A percentile compares a stretch with the other conserved stretches of the same genome.
phyloP scores from a whole-genome alignment of 1,140 invertebrate species.

The Caerostris darwini region DNA sequence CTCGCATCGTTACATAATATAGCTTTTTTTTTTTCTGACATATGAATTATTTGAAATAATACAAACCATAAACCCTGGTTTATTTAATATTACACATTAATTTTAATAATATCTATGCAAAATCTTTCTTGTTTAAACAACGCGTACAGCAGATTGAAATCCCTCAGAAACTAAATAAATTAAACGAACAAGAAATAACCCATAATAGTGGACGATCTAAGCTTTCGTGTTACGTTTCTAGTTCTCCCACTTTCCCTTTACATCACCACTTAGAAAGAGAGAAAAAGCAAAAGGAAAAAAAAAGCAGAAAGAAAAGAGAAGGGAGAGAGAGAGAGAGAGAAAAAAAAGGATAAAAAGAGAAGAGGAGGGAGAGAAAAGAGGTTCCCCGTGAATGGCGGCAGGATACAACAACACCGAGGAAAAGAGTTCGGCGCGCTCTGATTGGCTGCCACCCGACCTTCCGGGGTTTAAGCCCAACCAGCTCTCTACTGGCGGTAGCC shows the following conservation, averaged over 20 bases:
- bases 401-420: constrained; percentile 72
- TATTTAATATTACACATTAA: too few relatives aligned
- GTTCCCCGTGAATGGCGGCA: constrained; percentile 74
- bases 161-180: constrained; percentile 9
- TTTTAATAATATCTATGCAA: too few relatives aligned
- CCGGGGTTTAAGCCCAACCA: constrained; percentile 75
- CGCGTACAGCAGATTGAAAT: not conserved
- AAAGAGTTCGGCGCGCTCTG: constrained; percentile 73
- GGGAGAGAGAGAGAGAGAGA: constrained; percentile 40
- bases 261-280: not conserved
- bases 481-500: constrained; percentile 53
- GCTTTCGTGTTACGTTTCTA: constrained; percentile 9
- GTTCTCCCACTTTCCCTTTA: constrained; percentile 36
- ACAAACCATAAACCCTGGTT: too few relatives aligned
- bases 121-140: too few relatives aligned
- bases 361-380: constrained; percentile 7
- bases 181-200: not conserved
- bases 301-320: constrained; percentile 27
- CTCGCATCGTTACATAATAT: too few relatives aligned
- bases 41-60: too few relatives aligned
- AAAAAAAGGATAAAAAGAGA: not conserved
- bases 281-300: not conserved
- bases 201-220: not conserved
- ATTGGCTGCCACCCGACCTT: constrained; percentile 72
- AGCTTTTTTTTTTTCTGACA: too few relatives aligned